Evolutionary conservation across 2,888 invertebrate genomes (phyloP).

Genomic region (Melolontha melolontha): DNA sequence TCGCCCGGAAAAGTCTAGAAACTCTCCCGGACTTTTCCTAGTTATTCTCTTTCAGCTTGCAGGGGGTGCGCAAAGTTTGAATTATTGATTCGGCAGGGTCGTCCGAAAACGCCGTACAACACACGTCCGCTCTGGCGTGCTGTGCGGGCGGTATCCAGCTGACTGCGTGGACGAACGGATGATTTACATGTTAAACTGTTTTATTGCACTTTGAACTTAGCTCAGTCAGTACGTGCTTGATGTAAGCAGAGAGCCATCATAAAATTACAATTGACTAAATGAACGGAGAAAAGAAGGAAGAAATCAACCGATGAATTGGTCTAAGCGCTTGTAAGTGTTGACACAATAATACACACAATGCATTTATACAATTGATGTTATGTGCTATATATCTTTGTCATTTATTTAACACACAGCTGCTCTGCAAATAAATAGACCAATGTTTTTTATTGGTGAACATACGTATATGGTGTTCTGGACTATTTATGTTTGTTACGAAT

Average conservation of each 20-base stretch:
- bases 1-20: slow-evolving; percentile 50
- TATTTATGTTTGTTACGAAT: slow-evolving; percentile 4
- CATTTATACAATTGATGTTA: slow-evolving; percentile 19
- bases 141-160: slow-evolving; percentile 4
- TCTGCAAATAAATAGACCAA: slow-evolving; percentile 16
- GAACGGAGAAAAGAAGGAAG: slow-evolving; percentile 25
- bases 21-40: slow-evolving; percentile 48
- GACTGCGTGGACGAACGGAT: slow-evolving; percentile 10
- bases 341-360: slow-evolving; percentile 34
- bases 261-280: slow-evolving; percentile 27
- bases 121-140: slow-evolving; percentile 11
- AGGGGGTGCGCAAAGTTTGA: slow-evolving; percentile 46
- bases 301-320: slow-evolving; percentile 22
- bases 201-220: slow-evolving; percentile 19
- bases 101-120: slow-evolving; percentile 33
- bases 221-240: background rate
- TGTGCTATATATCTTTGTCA: slow-evolving; percentile 13
- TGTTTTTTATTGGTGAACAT: slow-evolving; percentile 10
- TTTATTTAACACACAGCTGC: slow-evolving; percentile 33
- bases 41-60: slow-evolving; percentile 46
- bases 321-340: slow-evolving; percentile 30
- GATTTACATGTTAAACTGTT: slow-evolving; percentile 26
- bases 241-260: slow-evolving; percentile 3
- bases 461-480: background rate
- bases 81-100: slow-evolving; percentile 45